Base-by-base conservation (phyloP, 1,140 invertebrate genomes). In the Ceratosolen fusciceps region DNA sequence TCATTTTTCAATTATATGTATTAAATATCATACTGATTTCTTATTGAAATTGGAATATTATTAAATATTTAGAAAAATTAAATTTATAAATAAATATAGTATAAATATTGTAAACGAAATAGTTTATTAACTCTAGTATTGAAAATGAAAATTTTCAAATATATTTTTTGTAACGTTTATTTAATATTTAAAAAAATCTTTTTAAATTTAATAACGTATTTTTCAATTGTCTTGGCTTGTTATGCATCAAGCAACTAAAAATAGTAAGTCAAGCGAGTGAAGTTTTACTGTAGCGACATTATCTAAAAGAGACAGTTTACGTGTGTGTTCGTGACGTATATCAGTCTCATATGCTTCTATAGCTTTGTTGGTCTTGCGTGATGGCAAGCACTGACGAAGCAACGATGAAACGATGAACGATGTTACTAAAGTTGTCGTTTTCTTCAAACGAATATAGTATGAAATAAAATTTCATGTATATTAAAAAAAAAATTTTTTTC, bases 381-480 rank as follows among this genome's bases (percentile, higher is more conserved):
- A 74, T 70, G 67, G 75, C 34, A 68, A 67, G 62, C 43, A 75
- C 26, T n/a, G 19, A 77, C 24, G 19, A n/a, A 76, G 26, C 49
- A 19, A 77, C 65, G 49, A 58, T 58, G 34, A 71, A 70, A 77
- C 52, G 52, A 77, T 77, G 52, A 77, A 71, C 67, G 49, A 77
- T 54, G 73, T 75, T 77, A 54, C 49, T 37, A 70, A 58, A 70
- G 37, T 43, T 19, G 37, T 37, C 34, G n/a, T 70, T 52, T 34
- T 58, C 67, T 77, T 70, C 10, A 56, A 67, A 39, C 29, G 16
- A 76, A 47, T 68, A 26, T 68, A 47, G 47, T 68, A 26, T 72
- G 76, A 72, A 72, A 77, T 52, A 8, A 72, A 78, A 78, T 78
- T 71, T 49, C 21, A 52, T 67, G 58, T 74, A 39, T 65, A 79